phyloP scores from a whole-genome alignment of 2,888 invertebrate genomes.

The Plemyria rubiginata region DNA sequence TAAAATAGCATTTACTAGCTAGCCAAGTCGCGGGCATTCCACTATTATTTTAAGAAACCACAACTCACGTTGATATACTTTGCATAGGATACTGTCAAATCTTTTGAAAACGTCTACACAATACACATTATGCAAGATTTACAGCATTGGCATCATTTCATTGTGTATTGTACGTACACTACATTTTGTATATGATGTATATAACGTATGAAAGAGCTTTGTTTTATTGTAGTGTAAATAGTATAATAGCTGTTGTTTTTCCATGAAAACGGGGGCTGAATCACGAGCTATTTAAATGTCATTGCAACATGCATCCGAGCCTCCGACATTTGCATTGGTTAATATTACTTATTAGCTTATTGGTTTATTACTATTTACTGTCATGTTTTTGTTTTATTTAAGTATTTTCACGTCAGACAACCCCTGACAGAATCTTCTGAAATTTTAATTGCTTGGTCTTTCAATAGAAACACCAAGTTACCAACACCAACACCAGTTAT shows the following conservation, averaged over 20 bases:
- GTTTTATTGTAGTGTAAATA: not conserved
- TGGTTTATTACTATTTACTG: not conserved
- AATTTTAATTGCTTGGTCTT: not conserved
- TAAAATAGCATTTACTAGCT: no score
- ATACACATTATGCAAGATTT: no score
- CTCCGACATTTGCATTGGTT: not conserved
- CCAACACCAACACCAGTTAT: no score
- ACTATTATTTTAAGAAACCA: not conserved
- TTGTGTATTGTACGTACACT: no score
- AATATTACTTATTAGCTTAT: slow-evolving; percentile 10
- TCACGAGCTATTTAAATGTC: slow-evolving; percentile 24
- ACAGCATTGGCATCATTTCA: no score
- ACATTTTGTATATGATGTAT: no score
- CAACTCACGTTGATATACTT: no score
- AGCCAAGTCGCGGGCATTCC: no score
- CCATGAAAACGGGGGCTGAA: slow-evolving; percentile 31
- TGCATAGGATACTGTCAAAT: no score
- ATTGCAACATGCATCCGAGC: slow-evolving; percentile 18
- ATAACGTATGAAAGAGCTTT: not conserved
- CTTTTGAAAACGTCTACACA: no score
- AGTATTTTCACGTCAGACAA: not conserved
- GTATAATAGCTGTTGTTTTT: slow-evolving; percentile 16
- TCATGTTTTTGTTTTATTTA: not conserved
- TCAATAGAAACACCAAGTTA: not conserved
- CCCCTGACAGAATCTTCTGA: not conserved